Base-by-base conservation (phyloP, 2,113 vertebrate genomes). In the Xiphophorus hellerii region DNA sequence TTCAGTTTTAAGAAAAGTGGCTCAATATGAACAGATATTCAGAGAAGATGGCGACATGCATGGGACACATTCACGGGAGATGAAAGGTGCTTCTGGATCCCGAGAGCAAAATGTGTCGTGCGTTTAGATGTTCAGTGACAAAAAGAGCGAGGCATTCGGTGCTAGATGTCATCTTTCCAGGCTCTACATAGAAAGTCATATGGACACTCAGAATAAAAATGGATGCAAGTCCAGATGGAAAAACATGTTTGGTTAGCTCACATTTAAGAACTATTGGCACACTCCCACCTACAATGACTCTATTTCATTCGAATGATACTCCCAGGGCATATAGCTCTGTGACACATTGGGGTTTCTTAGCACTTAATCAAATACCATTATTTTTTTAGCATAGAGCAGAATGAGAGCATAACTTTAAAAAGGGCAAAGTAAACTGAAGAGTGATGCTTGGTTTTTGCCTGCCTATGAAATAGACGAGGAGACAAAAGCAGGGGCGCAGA, bases 301-400 rank as follows among this genome's bases (percentile, higher is more conserved):
- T 90, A 54, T 91, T 91, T 90, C 77, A 13, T 78, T 71, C 90
- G 91, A 92, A 82, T 83, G 89, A 90, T 87, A 90, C 88, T 90
- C 90, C 90, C 90, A 89, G 89, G 92, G 90, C 91, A 88, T 90
- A 84, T 78, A 83, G 88, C 87, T 88, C 81, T 77, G 35, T 94
- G 94, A 94, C 91, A 93, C 90, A 92, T 93, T 90, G 87, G 89
- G 92, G 91, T 93, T 92, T 91, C 86, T 92, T 84, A 89, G 81
- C 87, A 88, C 90, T 89, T 92, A 91, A 92, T 93, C 81, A 81
- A 90, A 84, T 82, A 58, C 79, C 87, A 83, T 89, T 86, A 80
- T 88, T 92, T 94, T 92, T 90, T 87, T 72, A 91, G 80, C 35
- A 42, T 22, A 79, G 82, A 87, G 81, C 76, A 87, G 78, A 92